Evolutionary conservation across 2,113 vertebrate genomes (phyloP), one percentile per base, ranked within the genome.

Genomic region (Orthonyx spaldingii): DNA sequence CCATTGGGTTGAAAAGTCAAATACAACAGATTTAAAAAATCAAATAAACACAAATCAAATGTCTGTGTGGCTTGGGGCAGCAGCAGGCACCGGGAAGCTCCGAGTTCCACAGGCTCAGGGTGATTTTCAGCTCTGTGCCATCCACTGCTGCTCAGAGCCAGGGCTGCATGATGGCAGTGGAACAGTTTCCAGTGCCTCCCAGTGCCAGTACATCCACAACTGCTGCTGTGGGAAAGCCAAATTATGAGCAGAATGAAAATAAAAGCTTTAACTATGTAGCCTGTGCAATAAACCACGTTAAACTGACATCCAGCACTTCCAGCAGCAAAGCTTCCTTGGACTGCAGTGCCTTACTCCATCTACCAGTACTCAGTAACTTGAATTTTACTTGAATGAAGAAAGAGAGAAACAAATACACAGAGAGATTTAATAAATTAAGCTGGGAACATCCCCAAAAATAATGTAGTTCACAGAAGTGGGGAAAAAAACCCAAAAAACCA

Each of bases 71-170:
- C 15, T 61, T 44, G 32, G 11, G 57, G 39, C 63, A 79, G 84
- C n/a, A 78, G 47, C 41, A 76, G 85, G 55, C 33, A 49, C 47
- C 32, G 33, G 16, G 8, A 16, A 74, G n/a, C 27, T 32, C 60
- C 6, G 30, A 16, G n/a, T 14, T 59, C 41, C 50, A 33, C 1
- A 20, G n/a, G 23, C 56, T 63, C 2, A 0, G 47, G 30, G 71
- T 3, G n/a, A 12, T 35, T 90, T 66, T 55, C 42, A 81, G 27
- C 44, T 44, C 28, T 10, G 17, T 6, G 8, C 55, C 50, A 50
- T 16, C 9, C 44, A 11, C n/a, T 35, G 41, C 53, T 76, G 30
- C 70, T 35, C 66, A 76, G 47, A 79, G 41, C 42, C 74, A 47
- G 32, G 17, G 53, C 49, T 77, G 26, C 41, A 2, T 2, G 5